Evolutionary conservation across 1,140 invertebrate genomes (phyloP).

Genomic region (Brachionus angularis): DNA sequence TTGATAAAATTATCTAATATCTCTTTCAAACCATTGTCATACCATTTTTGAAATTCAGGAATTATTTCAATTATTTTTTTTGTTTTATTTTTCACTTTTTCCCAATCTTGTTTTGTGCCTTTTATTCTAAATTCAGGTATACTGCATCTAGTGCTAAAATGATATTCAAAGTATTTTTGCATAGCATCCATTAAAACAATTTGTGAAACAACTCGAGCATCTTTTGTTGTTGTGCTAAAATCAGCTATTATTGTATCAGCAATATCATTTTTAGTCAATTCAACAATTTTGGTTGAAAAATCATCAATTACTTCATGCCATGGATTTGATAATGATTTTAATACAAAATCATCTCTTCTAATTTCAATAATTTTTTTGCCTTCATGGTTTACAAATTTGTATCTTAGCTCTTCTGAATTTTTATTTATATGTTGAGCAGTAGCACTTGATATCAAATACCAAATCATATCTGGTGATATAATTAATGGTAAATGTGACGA

Average conservation of each 20-base stretch:
- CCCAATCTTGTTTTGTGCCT: constrained; percentile 24
- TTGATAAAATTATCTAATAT: constrained; percentile 13
- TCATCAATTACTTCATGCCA: constrained; percentile 41
- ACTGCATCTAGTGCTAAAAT: constrained; percentile 1
- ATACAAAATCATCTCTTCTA: constrained; percentile 38
- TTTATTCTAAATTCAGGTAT: constrained; percentile 39
- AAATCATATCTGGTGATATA: constrained; percentile 29
- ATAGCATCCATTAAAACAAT: constrained; percentile 43
- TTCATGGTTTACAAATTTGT: constrained; percentile 33
- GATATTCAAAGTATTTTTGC: constrained; percentile 41
- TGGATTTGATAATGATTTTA: constrained; percentile 3
- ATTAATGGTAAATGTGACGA: constrained; percentile 20
- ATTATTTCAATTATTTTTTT: constrained; percentile 7
- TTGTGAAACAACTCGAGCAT: constrained; percentile 32
- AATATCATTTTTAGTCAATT: constrained; percentile 28
- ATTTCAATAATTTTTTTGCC: constrained; percentile 40
- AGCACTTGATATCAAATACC: constrained; percentile 42
- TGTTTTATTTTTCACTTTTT: constrained; percentile 21
- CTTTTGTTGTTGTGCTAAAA: constrained; percentile 6
- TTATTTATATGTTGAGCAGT: constrained; percentile 11
- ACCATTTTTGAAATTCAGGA: constrained; percentile 29
- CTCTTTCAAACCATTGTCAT: background rate
- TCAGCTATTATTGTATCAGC: background rate
- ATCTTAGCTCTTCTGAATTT: constrained; percentile 29
- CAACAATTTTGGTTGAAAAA: constrained; percentile 18